Base-by-base conservation (phyloP, 2,113 vertebrate genomes). In the Sinocyclocheilus rhinocerous region DNA sequence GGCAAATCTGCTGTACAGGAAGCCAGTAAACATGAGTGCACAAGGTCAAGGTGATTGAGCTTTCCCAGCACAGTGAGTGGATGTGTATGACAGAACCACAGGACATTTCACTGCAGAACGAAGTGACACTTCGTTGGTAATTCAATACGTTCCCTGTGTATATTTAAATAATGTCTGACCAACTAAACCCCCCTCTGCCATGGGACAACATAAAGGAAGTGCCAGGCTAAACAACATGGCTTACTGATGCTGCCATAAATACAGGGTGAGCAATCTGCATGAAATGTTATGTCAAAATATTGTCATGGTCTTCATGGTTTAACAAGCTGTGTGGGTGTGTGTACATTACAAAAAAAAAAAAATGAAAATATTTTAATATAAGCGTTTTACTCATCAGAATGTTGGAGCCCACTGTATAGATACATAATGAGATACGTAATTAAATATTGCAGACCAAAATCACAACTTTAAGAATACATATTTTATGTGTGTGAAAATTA, bases 81-180 rank as follows among this genome's bases (percentile, higher is more conserved):
- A 20, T 39, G 75, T 79, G 48, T 73, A 75, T 80, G 52, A 78
- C 80, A 79, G 52, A 86, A 77, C 16, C 6, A 13, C 8, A 50
- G 61, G 39, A 82, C 5, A 57, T 87, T 82, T 36, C 55, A 55
- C 67, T 15, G 52, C 12, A 20, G 76, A 76, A 85, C 11, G 76
- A 33, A 36, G 45, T 81, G 18, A 85, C 79, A 69, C 75, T 45
- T 67, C 61, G 33, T 29, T 77, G 39, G 87, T 83, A 83, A 85
- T 78, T 73, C 39, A 85, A 83, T 83, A 85, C 1, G 15, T 48
- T 59, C 61, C 20, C 61, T 77, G 70, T 76, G 18, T 52, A 29
- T 29, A 73, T 65, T 48, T 42, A n/a, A 22, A 55, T 18, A 36
- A 57, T 36, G 48, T 48, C n/a, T 78, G 76, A 33, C 29, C 18